Percentiles rank a stretch among this genome's conserved stretches.
These are phyloP conservation scores for Macquaria australasica DNA, from an alignment of 2,113 vertebrate species.

Conservation along the genomic window DNA sequence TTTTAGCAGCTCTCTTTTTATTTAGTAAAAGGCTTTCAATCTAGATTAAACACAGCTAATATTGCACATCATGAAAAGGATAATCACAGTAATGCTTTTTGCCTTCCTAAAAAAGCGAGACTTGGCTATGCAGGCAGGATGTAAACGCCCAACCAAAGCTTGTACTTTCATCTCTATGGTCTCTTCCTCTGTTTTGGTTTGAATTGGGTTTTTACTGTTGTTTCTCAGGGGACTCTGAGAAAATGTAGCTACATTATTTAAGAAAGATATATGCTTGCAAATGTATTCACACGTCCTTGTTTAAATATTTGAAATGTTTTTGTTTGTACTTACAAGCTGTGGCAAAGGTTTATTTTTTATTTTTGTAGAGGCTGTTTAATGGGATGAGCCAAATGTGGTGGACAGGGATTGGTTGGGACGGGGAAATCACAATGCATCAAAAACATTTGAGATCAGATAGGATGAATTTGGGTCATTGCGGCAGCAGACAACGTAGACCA, in stretches of 20 bases:
- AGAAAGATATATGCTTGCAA: slow-evolving; percentile 23
- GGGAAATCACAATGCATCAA: slow-evolving; percentile 13
- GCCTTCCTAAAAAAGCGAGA: slow-evolving; percentile 23
- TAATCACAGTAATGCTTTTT: slow-evolving; percentile 47
- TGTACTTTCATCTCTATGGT: slow-evolving; percentile 1
- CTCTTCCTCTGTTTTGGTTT: neutral
- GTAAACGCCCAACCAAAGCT: slow-evolving; percentile 18
- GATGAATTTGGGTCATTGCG: slow-evolving; percentile 46
- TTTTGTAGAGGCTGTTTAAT: slow-evolving; percentile 1
- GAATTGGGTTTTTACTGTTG: neutral
- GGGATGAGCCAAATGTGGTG: neutral
- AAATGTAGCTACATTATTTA: slow-evolving; percentile 17
- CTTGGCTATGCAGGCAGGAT: slow-evolving; percentile 1
- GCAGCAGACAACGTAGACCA: slow-evolving; percentile 20
- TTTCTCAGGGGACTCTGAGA: slow-evolving; percentile 1
- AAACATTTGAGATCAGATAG: slow-evolving; percentile 46
- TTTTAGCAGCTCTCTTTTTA: slow-evolving; percentile 31
- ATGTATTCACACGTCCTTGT: slow-evolving; percentile 2
- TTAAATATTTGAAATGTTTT: slow-evolving; percentile 32
- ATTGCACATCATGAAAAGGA: slow-evolving; percentile 56
- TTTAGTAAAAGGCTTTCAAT: slow-evolving; percentile 43
- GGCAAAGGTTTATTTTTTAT: slow-evolving; percentile 14
- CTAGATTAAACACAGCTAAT: slow-evolving; percentile 58
- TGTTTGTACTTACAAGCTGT: neutral
- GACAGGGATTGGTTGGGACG: neutral